phyloP scores from a whole-genome alignment of 2,888 invertebrate species.

The Chaitophorus viminalis region DNA sequence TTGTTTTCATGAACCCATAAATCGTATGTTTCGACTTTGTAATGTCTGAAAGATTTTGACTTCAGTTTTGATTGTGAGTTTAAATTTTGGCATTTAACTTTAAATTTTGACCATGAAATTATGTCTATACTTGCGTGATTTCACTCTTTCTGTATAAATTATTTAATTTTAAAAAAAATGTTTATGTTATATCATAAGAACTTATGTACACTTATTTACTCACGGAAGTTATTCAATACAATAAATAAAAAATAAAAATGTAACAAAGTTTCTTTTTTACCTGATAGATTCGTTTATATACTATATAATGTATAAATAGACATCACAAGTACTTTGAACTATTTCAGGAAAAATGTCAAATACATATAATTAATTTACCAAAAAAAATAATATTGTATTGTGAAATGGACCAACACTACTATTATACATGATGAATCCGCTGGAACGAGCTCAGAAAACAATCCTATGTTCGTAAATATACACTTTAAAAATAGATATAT shows the following conservation, averaged over 20 bases:
- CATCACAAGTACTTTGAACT: neutral
- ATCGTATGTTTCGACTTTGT: neutral
- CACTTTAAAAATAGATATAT: slow-evolving; percentile 24
- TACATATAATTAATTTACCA: neutral
- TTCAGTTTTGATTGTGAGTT: neutral
- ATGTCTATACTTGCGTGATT: no score
- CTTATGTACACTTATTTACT: no score
- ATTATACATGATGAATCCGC: neutral
- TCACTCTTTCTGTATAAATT: no score
- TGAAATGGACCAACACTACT: neutral
- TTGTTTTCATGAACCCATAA: neutral
- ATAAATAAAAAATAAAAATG: no score
- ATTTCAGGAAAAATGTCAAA: neutral
- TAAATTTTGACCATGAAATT: neutral
- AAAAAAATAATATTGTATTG: neutral
- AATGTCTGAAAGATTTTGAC: neutral
- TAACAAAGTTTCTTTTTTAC: neutral
- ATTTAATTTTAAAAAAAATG: no score
- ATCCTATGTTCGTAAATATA: neutral
- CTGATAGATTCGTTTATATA: neutral
- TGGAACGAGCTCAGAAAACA: neutral
- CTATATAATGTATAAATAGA: neutral
- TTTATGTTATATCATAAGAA: no score
- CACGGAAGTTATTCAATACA: no score
- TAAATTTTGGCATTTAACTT: neutral